Evolutionary conservation across 2,113 vertebrate genomes (phyloP), one percentile per base, ranked within the genome.

Genomic region (Heterocephalus glaber): DNA sequence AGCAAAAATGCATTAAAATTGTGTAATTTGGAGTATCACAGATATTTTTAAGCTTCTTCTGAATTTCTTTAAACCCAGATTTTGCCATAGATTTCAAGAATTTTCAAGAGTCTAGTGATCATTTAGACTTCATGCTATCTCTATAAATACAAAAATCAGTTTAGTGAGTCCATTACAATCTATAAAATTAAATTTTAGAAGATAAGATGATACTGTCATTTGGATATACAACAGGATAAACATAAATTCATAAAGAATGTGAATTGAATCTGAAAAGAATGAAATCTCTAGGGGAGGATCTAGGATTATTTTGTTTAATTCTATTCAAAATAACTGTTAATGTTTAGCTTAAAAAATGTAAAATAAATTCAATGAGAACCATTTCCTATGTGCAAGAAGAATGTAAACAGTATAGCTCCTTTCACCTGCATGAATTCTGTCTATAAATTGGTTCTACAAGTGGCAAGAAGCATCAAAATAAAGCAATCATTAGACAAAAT

Each of bases 1-100:
- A 89, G 54, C 11, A 92, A 94, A 94, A 70, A 61, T 90, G 10
- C 14, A 58, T 60, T 65, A 54, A 84, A 86, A 86, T 54, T 90
- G 52, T 65, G 1, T 35, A 79, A 1, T 3, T 20, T 79, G 1
- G 41, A 33, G 72, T 66, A 80, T 68, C 54, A 80, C 35, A 79
- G 33, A 61, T 5, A 65, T 85, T 68, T 86, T 83, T 26, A 3
- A 77, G 89, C 82, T 14, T 13, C 16, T 56, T 26, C 72, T 89
- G 17, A 30, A 10, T 72, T 70, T 0, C 6, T 92, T 92, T 90
- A 94, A 92, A 33, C 30, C 65, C 7, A 87, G 9, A 74, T 90
- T 93, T 38, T 95, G 38, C 90, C 16, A 76, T 5, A 58, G 26
- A 83, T 83, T 96, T 13, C 22, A 22, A 47, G 38, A 61, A 91